phyloP scores from a whole-genome alignment of 1,140 invertebrate species.

The Bombus soroeensis region DNA sequence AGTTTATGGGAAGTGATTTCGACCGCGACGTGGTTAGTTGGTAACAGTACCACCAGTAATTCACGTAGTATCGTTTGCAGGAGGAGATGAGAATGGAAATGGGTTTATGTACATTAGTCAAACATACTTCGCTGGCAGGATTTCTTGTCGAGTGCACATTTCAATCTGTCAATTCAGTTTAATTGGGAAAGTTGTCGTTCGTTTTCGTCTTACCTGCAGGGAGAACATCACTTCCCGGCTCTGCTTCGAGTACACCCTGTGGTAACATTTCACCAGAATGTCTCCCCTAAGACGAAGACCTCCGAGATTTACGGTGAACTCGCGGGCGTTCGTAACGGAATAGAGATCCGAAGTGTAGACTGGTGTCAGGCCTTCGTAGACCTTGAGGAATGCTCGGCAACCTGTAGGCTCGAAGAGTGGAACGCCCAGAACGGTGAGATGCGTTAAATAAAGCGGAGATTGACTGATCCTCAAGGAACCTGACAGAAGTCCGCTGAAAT shows the following conservation, averaged over 20 bases:
- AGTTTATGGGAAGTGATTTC: not conserved
- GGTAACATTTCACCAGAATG: constrained; percentile 95
- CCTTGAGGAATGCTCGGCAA: constrained; percentile 91
- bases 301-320: constrained; percentile 89
- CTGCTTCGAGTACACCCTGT: constrained; percentile 84
- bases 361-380: constrained; percentile 93
- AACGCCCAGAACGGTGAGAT: constrained; percentile 92
- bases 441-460: constrained; percentile 92
- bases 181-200: constrained; percentile 5
- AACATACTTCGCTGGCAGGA: not conserved
- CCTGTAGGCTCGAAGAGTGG: constrained; percentile 89
- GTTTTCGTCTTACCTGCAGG: constrained; percentile 74
- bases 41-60: not conserved
- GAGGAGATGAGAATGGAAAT: not conserved
- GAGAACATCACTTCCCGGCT: constrained; percentile 81
- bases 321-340: constrained; percentile 82
- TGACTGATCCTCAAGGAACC: constrained; percentile 94
- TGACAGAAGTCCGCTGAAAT: constrained; percentile 94
- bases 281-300: constrained; percentile 92
- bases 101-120: not conserved
- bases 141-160: not conserved
- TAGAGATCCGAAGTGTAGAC: constrained; percentile 91
- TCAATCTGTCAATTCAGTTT: not conserved
- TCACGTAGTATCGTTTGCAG: not conserved
- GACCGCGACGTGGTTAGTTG: not conserved